Conservation (phyloP, 2,888 invertebrate species). For the Gisinianus flammeolus region DNA sequence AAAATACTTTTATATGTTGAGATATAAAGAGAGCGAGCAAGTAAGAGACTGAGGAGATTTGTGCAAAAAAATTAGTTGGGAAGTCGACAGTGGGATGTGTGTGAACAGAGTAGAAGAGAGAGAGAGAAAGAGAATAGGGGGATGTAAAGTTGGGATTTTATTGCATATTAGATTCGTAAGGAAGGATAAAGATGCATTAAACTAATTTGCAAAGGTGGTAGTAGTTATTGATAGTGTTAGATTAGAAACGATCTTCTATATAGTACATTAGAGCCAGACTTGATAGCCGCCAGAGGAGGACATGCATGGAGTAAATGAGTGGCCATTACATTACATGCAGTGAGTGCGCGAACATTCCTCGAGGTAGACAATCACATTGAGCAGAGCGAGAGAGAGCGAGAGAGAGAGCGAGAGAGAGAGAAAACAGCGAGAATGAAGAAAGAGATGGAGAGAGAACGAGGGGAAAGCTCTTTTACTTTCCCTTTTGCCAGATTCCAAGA, state of each 20-base stretch:
- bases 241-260: slow-evolving; percentile 2
- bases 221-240: slow-evolving; percentile 21
- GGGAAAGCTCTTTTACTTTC: not conserved
- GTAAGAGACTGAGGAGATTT: not conserved
- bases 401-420: not conserved
- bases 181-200: not conserved
- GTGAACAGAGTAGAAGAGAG: too few relatives aligned
- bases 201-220: slow-evolving; percentile 11
- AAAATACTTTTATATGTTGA: not conserved
- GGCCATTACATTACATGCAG: too few relatives aligned
- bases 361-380: too few relatives aligned
- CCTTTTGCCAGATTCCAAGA: not conserved
- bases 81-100: too few relatives aligned
- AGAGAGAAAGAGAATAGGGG: too few relatives aligned
- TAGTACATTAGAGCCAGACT: not conserved
- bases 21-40: not conserved
- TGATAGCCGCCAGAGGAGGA: not conserved
- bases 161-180: too few relatives aligned
- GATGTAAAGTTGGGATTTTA: too few relatives aligned
- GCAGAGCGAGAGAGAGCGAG: not conserved
- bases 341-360: too few relatives aligned
- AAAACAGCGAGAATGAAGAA: too few relatives aligned
- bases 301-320: not conserved
- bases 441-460: too few relatives aligned
- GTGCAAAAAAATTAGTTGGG: not conserved